Base-by-base conservation (phyloP, 1,140 invertebrate genomes). In the Matsumurasca onukii region DNA sequence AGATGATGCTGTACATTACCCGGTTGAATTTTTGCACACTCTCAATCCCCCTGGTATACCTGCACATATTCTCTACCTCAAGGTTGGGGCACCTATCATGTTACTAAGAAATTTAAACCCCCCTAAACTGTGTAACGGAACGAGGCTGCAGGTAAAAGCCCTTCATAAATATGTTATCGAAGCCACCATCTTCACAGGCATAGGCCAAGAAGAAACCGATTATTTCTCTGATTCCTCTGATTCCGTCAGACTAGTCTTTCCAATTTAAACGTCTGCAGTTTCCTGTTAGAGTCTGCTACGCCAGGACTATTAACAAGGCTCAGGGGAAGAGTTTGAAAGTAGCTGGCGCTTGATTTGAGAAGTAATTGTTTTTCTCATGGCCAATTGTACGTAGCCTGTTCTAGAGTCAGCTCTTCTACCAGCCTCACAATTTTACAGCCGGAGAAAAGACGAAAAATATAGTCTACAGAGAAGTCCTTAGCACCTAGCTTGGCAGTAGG, bases 241-340 rank as follows among this genome's bases (percentile, higher is more conserved):
- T 68, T 17, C 66, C 59, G 0, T 51, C 52, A 3, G 39, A 72
- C 49, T 68, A 57, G 24, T 48, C 30, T 15, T 70, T 68, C 29
- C 57, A 70, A 29, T 70, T 72, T 31, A 67, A 70, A 48, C 57
- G 30, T 66, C 13, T 73, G n/a, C 80, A 83, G 68, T 82, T 84
- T 74, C 77, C 80, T 22, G 30, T 84, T 0, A 65, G 74, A 57
- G 69, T 77, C 0, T 65, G 72, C 22, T 82, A 79, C 73, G 77
- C 78, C 9, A 71, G 85, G 76, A 82, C 83, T 0, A 82, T 86
- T 2, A 85, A 85, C 73, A 85, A 86, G 76, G 71, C 81, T 3
- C n/a, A n/a, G n/a, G n/a, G n/a, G n/a, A n/a, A n/a, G n/a, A n/a
- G n/a, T n/a, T n/a, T n/a, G n/a, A n/a, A n/a, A n/a, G n/a, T n/a